These are phyloP conservation scores for Rhagium mordax DNA, from an alignment of 2,888 invertebrate species.

Conservation along the genomic window DNA sequence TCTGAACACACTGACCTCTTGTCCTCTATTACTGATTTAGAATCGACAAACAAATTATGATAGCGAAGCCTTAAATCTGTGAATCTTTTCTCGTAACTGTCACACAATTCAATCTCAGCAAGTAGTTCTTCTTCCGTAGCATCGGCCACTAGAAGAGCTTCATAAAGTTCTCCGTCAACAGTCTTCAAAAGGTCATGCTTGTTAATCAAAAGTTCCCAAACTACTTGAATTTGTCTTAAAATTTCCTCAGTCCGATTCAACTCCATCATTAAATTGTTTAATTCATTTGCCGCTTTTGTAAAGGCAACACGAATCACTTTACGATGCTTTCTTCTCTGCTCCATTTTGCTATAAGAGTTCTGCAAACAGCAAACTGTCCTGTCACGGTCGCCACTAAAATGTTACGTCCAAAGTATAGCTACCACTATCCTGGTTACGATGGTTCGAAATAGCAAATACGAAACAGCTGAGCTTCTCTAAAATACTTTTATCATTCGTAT, in stretches of 20 bases:
- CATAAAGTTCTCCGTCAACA: background rate
- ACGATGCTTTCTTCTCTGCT: background rate
- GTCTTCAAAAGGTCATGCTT: background rate
- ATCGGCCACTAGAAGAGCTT: background rate
- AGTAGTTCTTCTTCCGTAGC: background rate
- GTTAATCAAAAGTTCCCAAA: background rate
- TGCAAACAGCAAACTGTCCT: too few species aligned
- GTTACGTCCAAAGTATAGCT: too few species aligned
- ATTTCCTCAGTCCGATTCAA: background rate
- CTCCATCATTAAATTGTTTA: background rate
- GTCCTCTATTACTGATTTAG: background rate
- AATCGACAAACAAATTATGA: background rate
- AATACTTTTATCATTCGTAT: too few species aligned
- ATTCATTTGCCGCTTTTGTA: background rate
- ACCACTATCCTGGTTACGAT: too few species aligned
- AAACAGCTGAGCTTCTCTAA: too few species aligned
- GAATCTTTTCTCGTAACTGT: background rate
- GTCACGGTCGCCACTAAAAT: too few species aligned
- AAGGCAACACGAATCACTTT: background rate
- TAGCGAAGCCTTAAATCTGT: background rate
- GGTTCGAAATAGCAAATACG: too few species aligned
- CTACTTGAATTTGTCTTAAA: background rate
- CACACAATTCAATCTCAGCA: background rate
- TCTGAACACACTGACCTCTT: background rate
- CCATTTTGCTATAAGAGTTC: too few species aligned